Evolutionary conservation across 2,888 invertebrate species (phyloP).

Genomic region (Aporophyla lueneburgensis): DNA sequence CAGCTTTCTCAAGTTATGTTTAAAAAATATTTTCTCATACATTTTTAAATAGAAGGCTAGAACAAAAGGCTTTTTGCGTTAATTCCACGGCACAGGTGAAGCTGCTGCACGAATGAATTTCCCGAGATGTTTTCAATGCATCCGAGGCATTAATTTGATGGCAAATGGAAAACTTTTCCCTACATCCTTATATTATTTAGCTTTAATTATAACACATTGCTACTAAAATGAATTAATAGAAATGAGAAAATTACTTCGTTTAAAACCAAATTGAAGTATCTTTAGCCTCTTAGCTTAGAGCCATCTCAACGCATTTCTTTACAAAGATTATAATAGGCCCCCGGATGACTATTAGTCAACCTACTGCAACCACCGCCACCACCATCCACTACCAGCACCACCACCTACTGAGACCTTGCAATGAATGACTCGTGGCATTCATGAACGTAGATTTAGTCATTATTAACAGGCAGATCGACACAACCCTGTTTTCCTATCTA

Average conservation of each 20-base stretch:
- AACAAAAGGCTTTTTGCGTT: slow-evolving; percentile 59
- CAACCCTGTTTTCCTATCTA: too few species aligned
- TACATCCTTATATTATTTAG: slow-evolving; percentile 28
- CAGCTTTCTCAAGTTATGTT: slow-evolving; percentile 55
- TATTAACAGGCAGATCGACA: neutral
- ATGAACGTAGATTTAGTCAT: neutral
- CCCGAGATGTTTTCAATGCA: slow-evolving; percentile 64
- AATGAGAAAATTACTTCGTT: neutral
- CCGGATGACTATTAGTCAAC: neutral
- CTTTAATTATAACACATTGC: slow-evolving; percentile 4
- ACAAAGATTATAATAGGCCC: neutral
- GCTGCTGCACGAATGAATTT: slow-evolving; percentile 52
- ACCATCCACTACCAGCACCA: too few species aligned
- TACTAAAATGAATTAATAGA: neutral
- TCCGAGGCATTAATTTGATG: slow-evolving; percentile 52
- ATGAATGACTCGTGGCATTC: too few species aligned
- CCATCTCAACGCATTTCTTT: neutral
- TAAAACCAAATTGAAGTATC: neutral
- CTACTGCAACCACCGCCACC: too few species aligned
- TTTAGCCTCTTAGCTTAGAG: neutral
- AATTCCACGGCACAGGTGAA: slow-evolving; percentile 60
- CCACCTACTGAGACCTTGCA: too few species aligned
- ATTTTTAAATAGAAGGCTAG: slow-evolving; percentile 55
- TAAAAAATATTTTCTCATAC: slow-evolving; percentile 51
- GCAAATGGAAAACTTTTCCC: slow-evolving; percentile 38